Conservation (phyloP, 1,140 invertebrate genomes). For the Drosophila carrolli region DNA sequence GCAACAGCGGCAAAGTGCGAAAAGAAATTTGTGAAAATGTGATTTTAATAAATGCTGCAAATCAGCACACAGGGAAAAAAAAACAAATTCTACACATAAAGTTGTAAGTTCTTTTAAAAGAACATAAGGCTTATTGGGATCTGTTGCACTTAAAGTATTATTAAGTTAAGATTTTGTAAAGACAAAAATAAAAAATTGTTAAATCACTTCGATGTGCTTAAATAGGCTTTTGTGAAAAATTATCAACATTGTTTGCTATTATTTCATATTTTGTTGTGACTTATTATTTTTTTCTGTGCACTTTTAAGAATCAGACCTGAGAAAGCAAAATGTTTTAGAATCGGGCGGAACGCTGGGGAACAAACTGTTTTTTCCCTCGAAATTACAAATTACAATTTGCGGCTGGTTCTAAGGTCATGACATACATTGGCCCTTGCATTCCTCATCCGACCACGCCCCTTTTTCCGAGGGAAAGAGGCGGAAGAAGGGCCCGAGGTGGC, state of each 20-base stretch:
- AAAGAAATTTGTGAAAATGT: constrained; percentile 52
- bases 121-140: no score
- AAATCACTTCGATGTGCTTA: no score
- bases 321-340: background rate
- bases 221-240: no score
- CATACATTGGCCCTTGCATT: constrained; percentile 10
- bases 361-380: constrained; percentile 19
- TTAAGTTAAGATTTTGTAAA: no score
- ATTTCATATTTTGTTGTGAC: no score
- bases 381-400: constrained; percentile 72
- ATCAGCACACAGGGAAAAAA: background rate
- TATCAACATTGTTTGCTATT: no score
- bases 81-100: no score
- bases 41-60: constrained; percentile 68
- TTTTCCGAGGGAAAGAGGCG: background rate
- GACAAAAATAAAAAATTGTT: no score
- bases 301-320: background rate
- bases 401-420: constrained; percentile 13
- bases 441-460: background rate
- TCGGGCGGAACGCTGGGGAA: background rate
- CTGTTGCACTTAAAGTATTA: no score
- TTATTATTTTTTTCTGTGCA: background rate
- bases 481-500: background rate
- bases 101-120: no score
- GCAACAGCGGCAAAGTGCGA: constrained; percentile 18